Evolutionary conservation across 1,140 invertebrate genomes (phyloP), one percentile per base, ranked within the genome.

Genomic region (Idris sp.): DNA sequence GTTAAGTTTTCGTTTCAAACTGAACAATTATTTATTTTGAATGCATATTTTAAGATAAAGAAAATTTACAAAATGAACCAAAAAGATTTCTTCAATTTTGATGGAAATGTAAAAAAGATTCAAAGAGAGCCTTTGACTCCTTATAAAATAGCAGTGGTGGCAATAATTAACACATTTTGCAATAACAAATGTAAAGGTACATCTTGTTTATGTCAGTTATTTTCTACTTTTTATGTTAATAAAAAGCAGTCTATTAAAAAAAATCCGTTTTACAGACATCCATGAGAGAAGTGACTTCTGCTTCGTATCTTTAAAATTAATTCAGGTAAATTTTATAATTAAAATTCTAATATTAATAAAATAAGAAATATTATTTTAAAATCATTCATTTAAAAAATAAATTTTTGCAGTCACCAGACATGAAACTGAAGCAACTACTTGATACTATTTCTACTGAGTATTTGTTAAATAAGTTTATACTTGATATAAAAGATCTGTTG

Each of bases 251-350:
- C 5, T 13, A 13, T 33, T 6, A 18, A 19, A 18, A 18, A 7
- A 18, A n/a, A 4, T 40, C 19, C 14, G 16, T 0, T 65, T 81
- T 68, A 26, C 48, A 83, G 82, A 65, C 62, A 80, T 81, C 19
- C 51, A 76, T 13, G 86, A 87, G 68, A 83, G 83, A 79, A 84
- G 89, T 40, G 88, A 90, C 75, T 92, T 92, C 78, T 91, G 90
- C 75, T 89, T 92, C 78, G 81, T 90, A 0, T 84, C 90, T 4
- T 79, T 92, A 26, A 91, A 92, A 76, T 77, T 92, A 7, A 89
- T 92, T 68, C 91, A 92, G 83, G 90, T 90, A 81, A 18, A n/a
- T n/a, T n/a, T n/a, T n/a, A n/a, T n/a, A n/a, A n/a, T n/a, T n/a
- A n/a, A n/a, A n/a, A n/a, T n/a, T n/a, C n/a, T n/a, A n/a, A n/a